These are phyloP conservation scores for Eledona agricola DNA, from an alignment of 2,888 invertebrate genomes.

Conservation along the genomic window DNA sequence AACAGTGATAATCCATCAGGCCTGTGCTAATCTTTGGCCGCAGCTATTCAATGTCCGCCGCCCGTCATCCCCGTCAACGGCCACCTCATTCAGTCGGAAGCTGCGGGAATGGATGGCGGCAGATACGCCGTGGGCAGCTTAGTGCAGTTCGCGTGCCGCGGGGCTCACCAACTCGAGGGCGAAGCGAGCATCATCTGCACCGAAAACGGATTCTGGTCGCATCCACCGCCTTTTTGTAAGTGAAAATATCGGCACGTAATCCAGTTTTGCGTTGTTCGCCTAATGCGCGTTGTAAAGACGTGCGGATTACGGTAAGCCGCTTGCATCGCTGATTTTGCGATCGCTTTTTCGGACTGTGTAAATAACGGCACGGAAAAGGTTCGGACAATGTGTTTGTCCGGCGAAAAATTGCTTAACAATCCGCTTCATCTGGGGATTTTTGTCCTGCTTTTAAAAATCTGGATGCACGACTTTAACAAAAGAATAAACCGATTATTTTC, in stretches of 20 bases:
- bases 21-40: too few relatives aligned
- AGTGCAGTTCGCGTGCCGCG: conserved; percentile 79
- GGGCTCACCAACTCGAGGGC: conserved; percentile 74
- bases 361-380: too few relatives aligned
- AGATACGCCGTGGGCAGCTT: conserved; percentile 82
- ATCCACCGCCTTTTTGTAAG: conserved; percentile 84
- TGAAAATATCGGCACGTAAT: conserved; percentile 34
- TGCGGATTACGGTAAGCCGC: conserved; percentile 3
- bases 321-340: conserved; percentile 1
- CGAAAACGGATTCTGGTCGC: conserved; percentile 88
- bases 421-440: too few relatives aligned
- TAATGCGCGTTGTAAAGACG: too few relatives aligned
- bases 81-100: conserved; percentile 66
- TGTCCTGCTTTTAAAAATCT: too few relatives aligned
- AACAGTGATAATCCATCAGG: too few relatives aligned
- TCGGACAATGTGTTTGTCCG: too few relatives aligned
- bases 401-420: too few relatives aligned
- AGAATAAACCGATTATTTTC: too few relatives aligned
- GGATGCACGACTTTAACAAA: too few relatives aligned
- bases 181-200: conserved; percentile 87
- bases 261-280: background rate
- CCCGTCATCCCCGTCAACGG: conserved; percentile 79
- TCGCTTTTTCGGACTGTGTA: background rate
- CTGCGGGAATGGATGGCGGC: conserved; percentile 66
- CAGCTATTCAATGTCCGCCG: conserved; percentile 84